A percentile compares a stretch with the other conserved stretches of the same genome.
phyloP scores from a whole-genome alignment of 2,888 invertebrate genomes.

The Carterocephalus palaemon region DNA sequence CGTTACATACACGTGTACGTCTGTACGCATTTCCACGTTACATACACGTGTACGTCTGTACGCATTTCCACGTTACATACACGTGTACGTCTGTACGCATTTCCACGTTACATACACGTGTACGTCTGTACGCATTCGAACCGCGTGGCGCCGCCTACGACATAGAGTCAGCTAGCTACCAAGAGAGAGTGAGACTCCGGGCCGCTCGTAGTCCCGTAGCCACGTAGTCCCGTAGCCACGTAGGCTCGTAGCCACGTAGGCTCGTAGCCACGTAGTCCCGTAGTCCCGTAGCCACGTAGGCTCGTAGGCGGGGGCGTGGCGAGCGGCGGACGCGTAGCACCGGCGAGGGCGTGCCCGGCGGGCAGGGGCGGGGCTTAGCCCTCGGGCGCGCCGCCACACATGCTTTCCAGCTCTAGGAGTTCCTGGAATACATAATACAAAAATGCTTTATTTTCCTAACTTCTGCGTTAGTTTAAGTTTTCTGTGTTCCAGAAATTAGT shows the following conservation, averaged over 20 bases:
- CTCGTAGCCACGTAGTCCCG: too few species aligned
- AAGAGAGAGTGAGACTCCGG: slow-evolving; percentile 21
- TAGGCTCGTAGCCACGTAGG: slow-evolving; percentile 5
- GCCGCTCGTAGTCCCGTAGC: slow-evolving; percentile 27
- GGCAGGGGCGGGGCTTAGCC: slow-evolving; percentile 40
- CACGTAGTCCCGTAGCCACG: too few species aligned
- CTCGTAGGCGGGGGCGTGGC: slow-evolving; percentile 21
- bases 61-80: too few species aligned
- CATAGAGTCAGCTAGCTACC: slow-evolving; percentile 34
- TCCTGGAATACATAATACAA: slow-evolving; percentile 45
- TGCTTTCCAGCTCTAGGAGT: slow-evolving; percentile 57
- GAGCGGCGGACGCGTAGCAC: slow-evolving; percentile 13
- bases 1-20: too few species aligned
- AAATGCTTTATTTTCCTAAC: background rate
- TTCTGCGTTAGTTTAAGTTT: too few species aligned
- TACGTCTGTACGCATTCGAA: background rate
- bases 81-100: too few species aligned
- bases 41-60: too few species aligned
- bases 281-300: background rate
- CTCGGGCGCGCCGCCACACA: slow-evolving; percentile 62
- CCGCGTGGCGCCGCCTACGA: slow-evolving; percentile 40
- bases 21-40: too few species aligned
- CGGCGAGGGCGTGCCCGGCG: slow-evolving; percentile 8
- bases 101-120: too few species aligned
- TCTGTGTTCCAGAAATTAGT: too few species aligned